Base-by-base conservation (phyloP, 1,140 invertebrate species). In the Myzus persicae region DNA sequence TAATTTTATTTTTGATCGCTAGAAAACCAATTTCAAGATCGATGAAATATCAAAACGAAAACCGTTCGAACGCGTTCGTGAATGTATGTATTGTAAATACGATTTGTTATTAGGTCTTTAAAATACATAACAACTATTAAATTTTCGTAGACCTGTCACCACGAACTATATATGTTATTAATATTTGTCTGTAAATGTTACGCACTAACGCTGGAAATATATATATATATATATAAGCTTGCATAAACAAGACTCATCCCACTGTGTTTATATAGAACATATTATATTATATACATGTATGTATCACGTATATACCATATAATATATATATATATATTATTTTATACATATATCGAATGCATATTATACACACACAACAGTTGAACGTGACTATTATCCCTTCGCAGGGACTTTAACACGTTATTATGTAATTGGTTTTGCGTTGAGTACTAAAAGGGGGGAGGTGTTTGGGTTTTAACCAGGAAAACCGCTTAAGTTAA, bases 401-500 rank as follows among this genome's bases (percentile, higher is more conserved):
- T 85, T 85, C 38, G 38, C 1, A 40, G 91, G 91, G 91, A 84
- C 67, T 93, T 84, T 54, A 93, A 93, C 91, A 42, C 81, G 46
- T 84, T 93, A 93, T 93, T 93, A 93, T 48, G 91, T 93, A 93
- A 93, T 93, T 93, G 91, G 91, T 93, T 93, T 93, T 84, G 36
- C 81, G 46, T 76, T 8, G 81, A 44, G 36, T 38, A 31, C 42
- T 46, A 85, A 54, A 93, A 85, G 22, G 36, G 84, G 91, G 91
- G 81, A 85, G 46, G 81, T 38, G 91, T 93, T 82, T 93, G 81
- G 46, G 46, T 93, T 82, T 93, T 84, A 93, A 93, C 91, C 76
- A 93, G 91, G 91, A 93, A 93, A 93, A 93, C 91, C 91, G 91
- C 91, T 93, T 84, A 93, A 84, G 91, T 85, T 84, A 93, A 93